These are phyloP conservation scores for Thymelicus acteon DNA, from an alignment of 2,888 invertebrate genomes.

Conservation along the genomic window DNA sequence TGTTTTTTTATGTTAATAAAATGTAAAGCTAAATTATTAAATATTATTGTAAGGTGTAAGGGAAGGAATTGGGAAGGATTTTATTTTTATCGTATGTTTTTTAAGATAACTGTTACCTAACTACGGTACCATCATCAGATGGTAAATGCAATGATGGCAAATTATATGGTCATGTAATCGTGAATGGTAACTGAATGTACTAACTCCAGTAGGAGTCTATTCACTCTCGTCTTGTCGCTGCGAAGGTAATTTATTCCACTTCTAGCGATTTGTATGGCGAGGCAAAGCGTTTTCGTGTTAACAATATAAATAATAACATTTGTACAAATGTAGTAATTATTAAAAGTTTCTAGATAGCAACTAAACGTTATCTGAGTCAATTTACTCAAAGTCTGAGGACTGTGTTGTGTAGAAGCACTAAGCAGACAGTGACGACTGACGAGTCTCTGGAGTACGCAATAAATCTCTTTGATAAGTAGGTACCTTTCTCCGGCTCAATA, in stretches of 20 bases:
- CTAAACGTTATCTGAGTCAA: neutral
- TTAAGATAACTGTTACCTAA: too few relatives aligned
- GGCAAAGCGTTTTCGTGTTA: neutral
- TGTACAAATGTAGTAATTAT: neutral
- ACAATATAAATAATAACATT: neutral
- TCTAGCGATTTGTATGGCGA: neutral
- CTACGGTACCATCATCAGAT: too few relatives aligned
- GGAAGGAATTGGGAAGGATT: too few relatives aligned
- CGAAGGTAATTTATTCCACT: too few relatives aligned
- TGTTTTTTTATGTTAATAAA: too few relatives aligned
- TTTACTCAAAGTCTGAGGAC: neutral
- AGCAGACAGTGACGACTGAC: neutral
- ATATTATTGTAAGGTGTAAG: too few relatives aligned
- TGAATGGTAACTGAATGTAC: too few relatives aligned
- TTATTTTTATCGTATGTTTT: too few relatives aligned
- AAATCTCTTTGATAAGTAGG: constrained; percentile 4
- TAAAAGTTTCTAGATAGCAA: neutral
- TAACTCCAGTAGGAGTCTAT: neutral
- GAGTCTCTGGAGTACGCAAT: neutral
- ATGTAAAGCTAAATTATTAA: too few relatives aligned
- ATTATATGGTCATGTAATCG: too few relatives aligned
- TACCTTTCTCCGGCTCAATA: neutral
- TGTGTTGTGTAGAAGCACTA: neutral
- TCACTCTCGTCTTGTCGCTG: too few relatives aligned
- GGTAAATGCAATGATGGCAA: too few relatives aligned